Percentiles rank a stretch among this genome's conserved stretches.
These are phyloP conservation scores for Asbolus verrucosus DNA, from an alignment of 1,140 invertebrate genomes.

Conservation along the genomic window DNA sequence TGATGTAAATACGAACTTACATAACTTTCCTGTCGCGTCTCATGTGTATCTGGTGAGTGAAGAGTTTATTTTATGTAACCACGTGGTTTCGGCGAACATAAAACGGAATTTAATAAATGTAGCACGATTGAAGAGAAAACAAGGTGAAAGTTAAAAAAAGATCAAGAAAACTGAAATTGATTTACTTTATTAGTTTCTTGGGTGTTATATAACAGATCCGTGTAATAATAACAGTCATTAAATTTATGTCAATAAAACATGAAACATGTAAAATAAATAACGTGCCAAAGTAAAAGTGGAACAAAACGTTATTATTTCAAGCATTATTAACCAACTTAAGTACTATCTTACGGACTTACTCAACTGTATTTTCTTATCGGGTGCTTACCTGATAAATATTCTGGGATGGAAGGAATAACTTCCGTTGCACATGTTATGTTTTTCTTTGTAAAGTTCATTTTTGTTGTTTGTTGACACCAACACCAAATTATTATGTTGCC, in stretches of 20 bases:
- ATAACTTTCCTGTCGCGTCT: neutral
- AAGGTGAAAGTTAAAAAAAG: constrained; percentile 30
- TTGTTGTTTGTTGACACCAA: too few species aligned
- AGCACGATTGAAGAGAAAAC: constrained; percentile 40
- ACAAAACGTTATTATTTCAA: too few species aligned
- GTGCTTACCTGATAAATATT: constrained; percentile 57
- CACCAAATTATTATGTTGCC: too few species aligned
- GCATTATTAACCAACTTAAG: too few species aligned
- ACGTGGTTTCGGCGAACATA: neutral
- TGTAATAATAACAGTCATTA: too few species aligned
- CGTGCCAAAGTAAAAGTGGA: constrained; percentile 14
- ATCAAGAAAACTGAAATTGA: constrained; percentile 42
- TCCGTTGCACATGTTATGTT: constrained; percentile 40
- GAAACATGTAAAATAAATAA: too few species aligned
- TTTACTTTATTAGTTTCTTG: constrained; percentile 22
- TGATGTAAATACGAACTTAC: too few species aligned
- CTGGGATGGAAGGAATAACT: constrained; percentile 50
- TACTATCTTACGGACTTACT: too few species aligned
- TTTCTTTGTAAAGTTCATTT: too few species aligned
- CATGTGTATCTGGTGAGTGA: neutral
- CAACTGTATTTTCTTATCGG: constrained; percentile 10
- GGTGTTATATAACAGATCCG: too few species aligned
- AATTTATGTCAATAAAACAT: neutral
- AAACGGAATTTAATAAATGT: constrained; percentile 11
- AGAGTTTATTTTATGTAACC: constrained; percentile 13